Conservation (phyloP, 2,113 vertebrate genomes). For the Carassius auratus region DNA sequence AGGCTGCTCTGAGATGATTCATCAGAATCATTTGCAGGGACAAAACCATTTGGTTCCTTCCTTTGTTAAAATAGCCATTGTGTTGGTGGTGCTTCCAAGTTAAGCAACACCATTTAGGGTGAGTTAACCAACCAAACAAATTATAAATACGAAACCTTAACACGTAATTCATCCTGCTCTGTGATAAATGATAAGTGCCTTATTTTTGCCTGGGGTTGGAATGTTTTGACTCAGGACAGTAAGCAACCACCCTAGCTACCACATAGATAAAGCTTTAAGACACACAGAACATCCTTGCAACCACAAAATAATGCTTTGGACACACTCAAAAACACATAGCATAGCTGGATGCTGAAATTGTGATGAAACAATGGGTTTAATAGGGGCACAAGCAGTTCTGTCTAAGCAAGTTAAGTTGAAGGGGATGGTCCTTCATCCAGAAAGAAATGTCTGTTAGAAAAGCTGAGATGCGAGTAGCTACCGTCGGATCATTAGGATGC, state of each 20-base stretch:
- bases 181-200: not conserved
- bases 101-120: not conserved
- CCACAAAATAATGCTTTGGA: not conserved
- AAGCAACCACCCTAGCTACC: not conserved
- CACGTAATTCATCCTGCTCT: not conserved
- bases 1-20: not conserved
- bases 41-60: not conserved
- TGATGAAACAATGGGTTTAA: too few relatives aligned
- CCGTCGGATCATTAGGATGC: too few relatives aligned
- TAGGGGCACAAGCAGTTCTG: too few relatives aligned
- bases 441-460: too few relatives aligned
- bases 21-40: slow-evolving; percentile 24
- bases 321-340: not conserved
- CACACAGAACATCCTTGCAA: not conserved
- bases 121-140: not conserved
- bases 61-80: slow-evolving; percentile 16
- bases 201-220: not conserved
- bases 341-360: too few relatives aligned
- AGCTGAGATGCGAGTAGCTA: too few relatives aligned
- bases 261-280: not conserved
- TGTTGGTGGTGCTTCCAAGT: not conserved
- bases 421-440: too few relatives aligned
- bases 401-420: too few relatives aligned
- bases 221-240: not conserved
- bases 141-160: not conserved